Evolutionary conservation across 2,113 vertebrate species (phyloP).

Genomic region (Protobothrops mucrosquamatus): DNA sequence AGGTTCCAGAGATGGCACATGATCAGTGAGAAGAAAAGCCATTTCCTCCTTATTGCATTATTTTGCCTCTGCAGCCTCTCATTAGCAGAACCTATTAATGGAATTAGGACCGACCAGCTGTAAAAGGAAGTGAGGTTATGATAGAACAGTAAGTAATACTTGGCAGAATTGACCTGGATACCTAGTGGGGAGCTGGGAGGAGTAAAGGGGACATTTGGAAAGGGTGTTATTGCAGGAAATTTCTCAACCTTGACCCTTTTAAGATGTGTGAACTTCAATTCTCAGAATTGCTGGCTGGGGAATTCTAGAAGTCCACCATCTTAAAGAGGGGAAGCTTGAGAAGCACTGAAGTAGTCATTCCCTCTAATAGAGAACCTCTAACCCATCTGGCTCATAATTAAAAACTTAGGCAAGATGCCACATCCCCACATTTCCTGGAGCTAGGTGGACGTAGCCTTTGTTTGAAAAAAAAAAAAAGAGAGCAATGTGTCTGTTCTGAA

Average conservation of each 20-base stretch:
- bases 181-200: rapidly evolving
- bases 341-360: background rate
- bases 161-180: background rate
- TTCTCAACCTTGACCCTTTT: background rate
- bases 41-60: background rate
- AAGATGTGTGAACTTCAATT: background rate
- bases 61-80: background rate
- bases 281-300: background rate
- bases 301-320: background rate
- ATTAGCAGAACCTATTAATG: background rate
- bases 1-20: background rate
- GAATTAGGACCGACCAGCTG: background rate
- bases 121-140: background rate
- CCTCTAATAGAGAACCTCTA: background rate
- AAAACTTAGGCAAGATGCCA: background rate
- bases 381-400: background rate
- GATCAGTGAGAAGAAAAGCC: background rate
- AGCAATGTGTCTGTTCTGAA: background rate
- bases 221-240: background rate
- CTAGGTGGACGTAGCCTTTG: background rate
- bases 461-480: background rate
- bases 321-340: background rate
- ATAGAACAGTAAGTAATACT: background rate
- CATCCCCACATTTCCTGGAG: background rate
- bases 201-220: background rate